Evolutionary conservation across 92 coral and sea anemone genomes (phyloP).

Genomic region (Galaxea fascicularis): DNA sequence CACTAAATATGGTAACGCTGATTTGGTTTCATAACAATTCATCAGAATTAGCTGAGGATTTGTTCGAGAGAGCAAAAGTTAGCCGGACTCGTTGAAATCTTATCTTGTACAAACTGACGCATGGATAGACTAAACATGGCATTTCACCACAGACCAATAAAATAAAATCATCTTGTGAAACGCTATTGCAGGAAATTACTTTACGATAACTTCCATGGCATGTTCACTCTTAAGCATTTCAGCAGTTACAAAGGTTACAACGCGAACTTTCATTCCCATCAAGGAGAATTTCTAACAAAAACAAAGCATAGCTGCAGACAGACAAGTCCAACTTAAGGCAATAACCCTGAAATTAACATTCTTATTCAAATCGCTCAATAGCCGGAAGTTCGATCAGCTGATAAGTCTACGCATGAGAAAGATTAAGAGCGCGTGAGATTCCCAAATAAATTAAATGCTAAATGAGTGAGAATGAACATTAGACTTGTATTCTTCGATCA

Average conservation of each 20-base stretch:
- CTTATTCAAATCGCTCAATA: neutral
- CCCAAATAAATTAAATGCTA: neutral
- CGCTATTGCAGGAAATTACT: no score
- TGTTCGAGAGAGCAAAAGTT: no score
- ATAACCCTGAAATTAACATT: neutral
- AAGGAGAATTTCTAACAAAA: neutral
- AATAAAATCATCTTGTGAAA: no score
- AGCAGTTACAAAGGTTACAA: neutral
- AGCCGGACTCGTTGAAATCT: no score
- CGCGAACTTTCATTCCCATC: neutral
- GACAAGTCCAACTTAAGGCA: neutral
- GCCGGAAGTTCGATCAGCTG: conserved; percentile 28
- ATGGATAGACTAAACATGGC: no score
- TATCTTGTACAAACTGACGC: no score
- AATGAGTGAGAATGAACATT: neutral
- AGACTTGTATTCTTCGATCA: neutral
- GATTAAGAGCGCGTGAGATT: neutral
- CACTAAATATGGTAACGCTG: no score
- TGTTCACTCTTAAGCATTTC: neutral
- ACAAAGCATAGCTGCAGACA: conserved; percentile 7
- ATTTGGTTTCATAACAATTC: no score
- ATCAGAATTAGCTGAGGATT: no score
- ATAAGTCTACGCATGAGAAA: neutral
- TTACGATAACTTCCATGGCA: neutral
- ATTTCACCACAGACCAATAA: no score